Evolutionary conservation across 2,888 invertebrate genomes (phyloP).

Genomic region (Thereva nobilitata): DNA sequence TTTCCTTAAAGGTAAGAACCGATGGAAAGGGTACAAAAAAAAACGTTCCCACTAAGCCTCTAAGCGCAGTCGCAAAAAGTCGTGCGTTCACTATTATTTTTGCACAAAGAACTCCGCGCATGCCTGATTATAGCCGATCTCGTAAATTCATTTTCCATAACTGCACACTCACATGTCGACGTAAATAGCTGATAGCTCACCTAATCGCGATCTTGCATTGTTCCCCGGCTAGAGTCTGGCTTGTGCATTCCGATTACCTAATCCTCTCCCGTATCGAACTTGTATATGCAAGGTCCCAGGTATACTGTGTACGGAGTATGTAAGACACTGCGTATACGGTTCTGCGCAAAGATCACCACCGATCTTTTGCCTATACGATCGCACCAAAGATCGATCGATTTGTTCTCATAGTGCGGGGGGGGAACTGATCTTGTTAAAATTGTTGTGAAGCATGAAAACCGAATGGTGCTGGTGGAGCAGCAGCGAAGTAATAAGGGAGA

Average conservation of each 20-base stretch:
- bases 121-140: slow-evolving; percentile 26
- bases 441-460: slow-evolving; percentile 16
- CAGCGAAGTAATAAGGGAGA: neutral
- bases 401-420: slow-evolving; percentile 9
- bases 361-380: slow-evolving; percentile 25
- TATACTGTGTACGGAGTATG: neutral
- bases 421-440: slow-evolving; percentile 27
- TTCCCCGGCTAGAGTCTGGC: slow-evolving; percentile 23
- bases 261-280: slow-evolving; percentile 20
- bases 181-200: slow-evolving; percentile 30
- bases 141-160: slow-evolving; percentile 38
- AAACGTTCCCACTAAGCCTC: slow-evolving; percentile 32
- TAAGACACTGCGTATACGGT: slow-evolving; percentile 23
- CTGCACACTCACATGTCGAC: slow-evolving; percentile 33
- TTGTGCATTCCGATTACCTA: slow-evolving; percentile 31
- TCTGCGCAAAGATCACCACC: slow-evolving; percentile 6
- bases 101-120: slow-evolving; percentile 17
- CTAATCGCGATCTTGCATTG: slow-evolving; percentile 36
- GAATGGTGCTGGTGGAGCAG: slow-evolving; percentile 7
- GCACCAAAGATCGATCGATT: slow-evolving; percentile 28
- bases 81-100: slow-evolving; percentile 32
- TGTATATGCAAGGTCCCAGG: slow-evolving; percentile 5
- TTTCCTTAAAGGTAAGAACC: slow-evolving; percentile 26
- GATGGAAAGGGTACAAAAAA: neutral
- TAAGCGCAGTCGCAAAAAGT: slow-evolving; percentile 11